Evolutionary conservation across 1,140 invertebrate genomes (phyloP).

Genomic region (Drosophila novamexicana): DNA sequence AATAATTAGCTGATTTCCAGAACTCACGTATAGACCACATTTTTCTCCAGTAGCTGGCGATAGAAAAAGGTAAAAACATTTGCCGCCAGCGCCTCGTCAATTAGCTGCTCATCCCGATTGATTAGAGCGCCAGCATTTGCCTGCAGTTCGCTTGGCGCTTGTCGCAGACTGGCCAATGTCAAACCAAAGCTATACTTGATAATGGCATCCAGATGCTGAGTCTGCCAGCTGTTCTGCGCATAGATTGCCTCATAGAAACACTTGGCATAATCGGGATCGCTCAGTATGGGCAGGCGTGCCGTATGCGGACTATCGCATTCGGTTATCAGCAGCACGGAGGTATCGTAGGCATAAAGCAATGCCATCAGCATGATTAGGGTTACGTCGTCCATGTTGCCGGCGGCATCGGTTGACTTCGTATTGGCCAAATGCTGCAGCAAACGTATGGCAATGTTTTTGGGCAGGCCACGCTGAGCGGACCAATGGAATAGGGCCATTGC

Average conservation of each 20-base stretch:
- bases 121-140: slow-evolving; percentile 71
- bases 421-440: slow-evolving; percentile 79
- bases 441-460: slow-evolving; percentile 86
- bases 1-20: neutral
- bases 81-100: slow-evolving; percentile 91
- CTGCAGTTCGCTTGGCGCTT: slow-evolving; percentile 71
- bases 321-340: slow-evolving; percentile 89
- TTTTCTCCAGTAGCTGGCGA: slow-evolving; percentile 89
- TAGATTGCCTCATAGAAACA: slow-evolving; percentile 85
- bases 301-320: slow-evolving; percentile 89
- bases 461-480: slow-evolving; percentile 93
- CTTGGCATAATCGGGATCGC: slow-evolving; percentile 88
- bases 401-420: slow-evolving; percentile 86
- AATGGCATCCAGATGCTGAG: slow-evolving; percentile 88
- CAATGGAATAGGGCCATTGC: slow-evolving; percentile 95
- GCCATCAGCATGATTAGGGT: slow-evolving; percentile 92
- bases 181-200: slow-evolving; percentile 92
- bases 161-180: slow-evolving; percentile 91
- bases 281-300: slow-evolving; percentile 89
- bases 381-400: slow-evolving; percentile 89
- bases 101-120: slow-evolving; percentile 91
- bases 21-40: slow-evolving; percentile 89
- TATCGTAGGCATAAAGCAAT: slow-evolving; percentile 92
- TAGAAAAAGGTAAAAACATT: slow-evolving; percentile 93
- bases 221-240: slow-evolving; percentile 86